Base-by-base conservation (phyloP, 2,797 vertebrate genomes). In the Tapirus indicus region DNA sequence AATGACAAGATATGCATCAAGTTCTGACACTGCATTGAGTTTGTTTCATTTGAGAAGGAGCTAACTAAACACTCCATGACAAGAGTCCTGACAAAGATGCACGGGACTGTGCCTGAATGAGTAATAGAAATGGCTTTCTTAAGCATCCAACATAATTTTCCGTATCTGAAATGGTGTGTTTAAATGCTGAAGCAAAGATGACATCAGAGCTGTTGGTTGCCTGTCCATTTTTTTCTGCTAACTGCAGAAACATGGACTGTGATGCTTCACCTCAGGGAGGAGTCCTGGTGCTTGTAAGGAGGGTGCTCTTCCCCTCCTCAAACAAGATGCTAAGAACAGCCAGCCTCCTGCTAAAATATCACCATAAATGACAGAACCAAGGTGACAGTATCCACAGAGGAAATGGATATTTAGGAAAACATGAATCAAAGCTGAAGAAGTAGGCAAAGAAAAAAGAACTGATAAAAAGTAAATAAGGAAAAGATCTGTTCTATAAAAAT, bases 101-200 rank as follows among this genome's bases (percentile, higher is more conserved):
- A 75, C 47, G 58, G 41, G 41, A 35, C 78, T 80, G 66, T 32
- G 35, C 91, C 80, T 88, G 49, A 78, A 78, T 35, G 56, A 83
- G 49, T 29, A 69, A 23, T 71, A 72, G 68, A 58, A 84, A n/a
- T 88, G 54, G n/a, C 58, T 87, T 84, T 66, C 41, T 74, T 29
- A 49, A 41, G 66, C 35, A 66, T 54, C 66, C 56, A 21, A 3
- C 69, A 66, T 84, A 69, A 71, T 87, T 72, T 47, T 58, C 74
- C 82, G 71, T 38, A 75, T 52, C 77, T 84, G 77, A 91, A 87
- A 56, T 3, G 5, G n/a, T 41, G 49, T 56, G 14, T 97, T 72
- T 47, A 74, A 60, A 79, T 58, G 56, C 58, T 12, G 41, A 75
- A 38, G 82, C 64, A n/a, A 27, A 74, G 64, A 54, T 23, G 38